These are phyloP conservation scores for Poecile atricapillus DNA, from an alignment of 2,113 vertebrate species.

Conservation along the genomic window DNA sequence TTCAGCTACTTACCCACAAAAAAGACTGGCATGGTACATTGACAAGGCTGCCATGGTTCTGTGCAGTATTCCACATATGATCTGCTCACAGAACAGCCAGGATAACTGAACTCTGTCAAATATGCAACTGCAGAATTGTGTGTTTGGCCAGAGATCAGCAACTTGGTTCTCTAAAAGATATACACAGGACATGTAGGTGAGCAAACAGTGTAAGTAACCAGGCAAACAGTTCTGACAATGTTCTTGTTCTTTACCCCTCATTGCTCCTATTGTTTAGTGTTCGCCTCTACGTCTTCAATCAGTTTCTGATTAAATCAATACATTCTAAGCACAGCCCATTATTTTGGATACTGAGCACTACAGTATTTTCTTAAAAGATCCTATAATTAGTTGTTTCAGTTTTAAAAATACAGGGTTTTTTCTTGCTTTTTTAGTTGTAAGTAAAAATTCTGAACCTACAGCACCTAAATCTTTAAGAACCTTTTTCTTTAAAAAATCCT, in stretches of 20 bases:
- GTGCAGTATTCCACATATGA: neutral
- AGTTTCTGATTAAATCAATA: slow-evolving; percentile 7
- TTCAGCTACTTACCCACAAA: neutral
- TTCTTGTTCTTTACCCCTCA: neutral
- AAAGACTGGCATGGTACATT: neutral
- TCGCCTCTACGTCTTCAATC: neutral
- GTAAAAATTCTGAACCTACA: neutral
- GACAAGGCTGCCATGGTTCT: neutral
- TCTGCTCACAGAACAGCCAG: neutral
- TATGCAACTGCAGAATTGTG: neutral
- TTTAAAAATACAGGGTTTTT: neutral
- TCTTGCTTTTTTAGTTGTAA: neutral
- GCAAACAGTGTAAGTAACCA: neutral
- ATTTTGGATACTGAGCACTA: neutral
- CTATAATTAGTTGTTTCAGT: neutral
- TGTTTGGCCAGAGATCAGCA: neutral
- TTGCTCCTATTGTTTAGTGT: neutral
- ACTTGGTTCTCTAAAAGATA: neutral
- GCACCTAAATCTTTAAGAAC: neutral
- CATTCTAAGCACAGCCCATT: neutral
- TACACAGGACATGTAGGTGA: neutral
- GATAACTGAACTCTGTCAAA: neutral
- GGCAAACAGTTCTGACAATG: neutral
- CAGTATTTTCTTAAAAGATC: neutral
- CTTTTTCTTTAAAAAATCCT: accelerated